These are phyloP conservation scores for Tigriopus japonicus DNA, from an alignment of 1,140 invertebrate genomes.

Conservation along the genomic window DNA sequence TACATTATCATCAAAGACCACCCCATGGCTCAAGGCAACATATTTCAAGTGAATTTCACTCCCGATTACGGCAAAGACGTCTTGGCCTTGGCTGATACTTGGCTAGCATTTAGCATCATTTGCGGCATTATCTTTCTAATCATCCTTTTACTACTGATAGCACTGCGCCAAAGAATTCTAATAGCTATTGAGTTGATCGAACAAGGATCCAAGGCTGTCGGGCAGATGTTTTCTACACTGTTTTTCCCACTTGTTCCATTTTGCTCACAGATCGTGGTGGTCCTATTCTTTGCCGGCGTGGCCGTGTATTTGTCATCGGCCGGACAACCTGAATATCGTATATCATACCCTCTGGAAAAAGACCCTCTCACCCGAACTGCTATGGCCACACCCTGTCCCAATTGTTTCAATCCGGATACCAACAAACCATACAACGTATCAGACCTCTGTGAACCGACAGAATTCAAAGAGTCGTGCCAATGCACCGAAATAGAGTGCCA, in stretches of 20 bases:
- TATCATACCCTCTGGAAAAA: background rate
- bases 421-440: background rate
- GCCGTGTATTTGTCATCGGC: background rate
- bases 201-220: slow-evolving; percentile 63
- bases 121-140: background rate
- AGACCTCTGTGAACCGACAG: background rate
- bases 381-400: background rate
- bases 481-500: background rate
- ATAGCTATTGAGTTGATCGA: slow-evolving; percentile 73
- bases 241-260: slow-evolving; percentile 82
- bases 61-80: background rate
- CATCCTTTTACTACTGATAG: background rate
- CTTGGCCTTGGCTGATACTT: background rate
- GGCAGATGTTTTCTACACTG: slow-evolving; percentile 56
- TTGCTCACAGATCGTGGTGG: slow-evolving; percentile 31
- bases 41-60: background rate
- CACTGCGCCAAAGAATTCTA: slow-evolving; percentile 36
- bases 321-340: background rate
- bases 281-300: background rate
- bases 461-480: background rate
- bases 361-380: background rate
- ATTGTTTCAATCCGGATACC: background rate
- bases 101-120: slow-evolving; percentile 4
- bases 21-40: background rate
- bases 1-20: background rate